A percentile compares a stretch with the other conserved stretches of the same genome.
Evolutionary conservation across 2,888 invertebrate genomes (phyloP).

Genomic region (Latheticus oryzae): DNA sequence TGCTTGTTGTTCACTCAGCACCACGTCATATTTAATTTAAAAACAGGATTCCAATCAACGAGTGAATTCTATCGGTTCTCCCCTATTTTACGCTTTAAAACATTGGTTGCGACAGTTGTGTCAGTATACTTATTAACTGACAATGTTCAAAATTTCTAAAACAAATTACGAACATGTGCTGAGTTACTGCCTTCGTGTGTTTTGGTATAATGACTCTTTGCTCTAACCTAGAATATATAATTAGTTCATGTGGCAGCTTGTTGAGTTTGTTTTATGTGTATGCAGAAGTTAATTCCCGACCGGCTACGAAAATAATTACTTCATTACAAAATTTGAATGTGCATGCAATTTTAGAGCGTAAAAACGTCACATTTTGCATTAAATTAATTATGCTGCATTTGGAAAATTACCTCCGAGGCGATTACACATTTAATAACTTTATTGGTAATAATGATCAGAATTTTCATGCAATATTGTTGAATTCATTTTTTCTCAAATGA

Average conservation of each 20-base stretch:
- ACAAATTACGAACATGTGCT: constrained; percentile 11
- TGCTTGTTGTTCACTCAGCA: constrained; percentile 27
- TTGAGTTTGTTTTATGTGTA: constrained; percentile 18
- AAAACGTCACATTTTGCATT: constrained; percentile 9
- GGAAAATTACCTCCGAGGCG: no score
- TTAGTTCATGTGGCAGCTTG: constrained; percentile 33
- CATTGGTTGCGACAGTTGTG: constrained; percentile 4
- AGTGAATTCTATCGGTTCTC: constrained; percentile 9
- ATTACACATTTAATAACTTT: no score
- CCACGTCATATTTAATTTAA: constrained; percentile 28
- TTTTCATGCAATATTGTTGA: no score
- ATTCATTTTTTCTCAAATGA: no score
- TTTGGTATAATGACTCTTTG: constrained; percentile 18
- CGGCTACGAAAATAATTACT: constrained; percentile 29
- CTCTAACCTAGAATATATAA: constrained; percentile 22
- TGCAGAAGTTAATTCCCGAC: constrained; percentile 17
- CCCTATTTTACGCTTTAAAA: neutral
- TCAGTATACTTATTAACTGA: constrained; percentile 3
- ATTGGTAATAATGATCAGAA: no score
- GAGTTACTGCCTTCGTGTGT: constrained; percentile 17
- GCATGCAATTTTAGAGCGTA: constrained; percentile 21
- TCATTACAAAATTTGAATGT: constrained; percentile 29
- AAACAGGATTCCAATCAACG: constrained; percentile 12
- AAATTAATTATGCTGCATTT: constrained; percentile 3
- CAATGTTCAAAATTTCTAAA: constrained; percentile 1